phyloP scores from a whole-genome alignment of 2,797 vertebrate genomes.

The Prunella strophiata region DNA sequence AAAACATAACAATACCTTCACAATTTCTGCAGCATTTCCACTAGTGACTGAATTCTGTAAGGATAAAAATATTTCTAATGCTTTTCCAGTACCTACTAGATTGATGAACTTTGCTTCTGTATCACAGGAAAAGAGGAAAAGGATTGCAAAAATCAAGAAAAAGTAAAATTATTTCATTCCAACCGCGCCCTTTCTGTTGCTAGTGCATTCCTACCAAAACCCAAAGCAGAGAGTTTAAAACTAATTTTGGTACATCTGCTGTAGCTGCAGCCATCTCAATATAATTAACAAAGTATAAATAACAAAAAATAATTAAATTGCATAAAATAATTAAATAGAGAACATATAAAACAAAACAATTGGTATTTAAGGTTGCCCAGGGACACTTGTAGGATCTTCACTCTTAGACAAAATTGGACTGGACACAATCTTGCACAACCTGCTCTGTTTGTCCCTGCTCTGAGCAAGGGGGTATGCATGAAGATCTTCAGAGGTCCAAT shows the following conservation, averaged over 20 bases:
- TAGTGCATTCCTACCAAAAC: not conserved
- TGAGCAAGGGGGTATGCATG: not conserved
- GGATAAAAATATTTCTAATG: not conserved
- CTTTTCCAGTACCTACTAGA: not conserved
- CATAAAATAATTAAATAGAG: not conserved
- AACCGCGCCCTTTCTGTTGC: not conserved
- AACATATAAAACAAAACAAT: not conserved
- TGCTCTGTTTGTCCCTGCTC: not conserved
- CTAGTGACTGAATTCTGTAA: not conserved
- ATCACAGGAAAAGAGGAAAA: not conserved
- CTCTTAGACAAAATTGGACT: not conserved
- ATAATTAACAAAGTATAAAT: not conserved
- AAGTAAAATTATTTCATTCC: not conserved
- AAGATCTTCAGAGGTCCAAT: not conserved
- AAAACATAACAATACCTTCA: not conserved
- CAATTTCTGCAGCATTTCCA: not conserved
- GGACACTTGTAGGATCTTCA: rapidly evolving
- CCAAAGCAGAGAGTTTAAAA: not conserved
- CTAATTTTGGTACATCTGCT: not conserved
- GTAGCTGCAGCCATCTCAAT: not conserved
- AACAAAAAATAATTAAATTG: no score
- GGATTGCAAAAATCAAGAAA: not conserved
- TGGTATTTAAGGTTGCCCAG: not conserved
- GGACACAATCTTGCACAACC: not conserved
- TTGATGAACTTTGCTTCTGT: not conserved